Conservation (phyloP, 2,888 invertebrate species). For the Linyphia triangularis region DNA sequence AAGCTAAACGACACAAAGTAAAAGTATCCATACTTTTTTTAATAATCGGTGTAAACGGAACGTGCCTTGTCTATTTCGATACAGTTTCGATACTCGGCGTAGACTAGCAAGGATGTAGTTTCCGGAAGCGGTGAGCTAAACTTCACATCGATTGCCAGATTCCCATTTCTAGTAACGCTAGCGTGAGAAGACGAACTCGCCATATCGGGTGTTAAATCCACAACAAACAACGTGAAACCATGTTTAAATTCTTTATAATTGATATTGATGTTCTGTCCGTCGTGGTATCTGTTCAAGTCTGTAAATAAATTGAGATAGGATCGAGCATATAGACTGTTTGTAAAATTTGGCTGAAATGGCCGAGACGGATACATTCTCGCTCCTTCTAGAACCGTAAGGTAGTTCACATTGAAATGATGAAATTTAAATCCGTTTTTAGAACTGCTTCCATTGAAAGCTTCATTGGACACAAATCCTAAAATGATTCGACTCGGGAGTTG, state of each 20-base stretch:
- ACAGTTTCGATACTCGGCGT: constrained; percentile 5
- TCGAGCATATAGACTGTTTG: not conserved
- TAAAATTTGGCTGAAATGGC: constrained; percentile 7
- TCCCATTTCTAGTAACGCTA: not conserved
- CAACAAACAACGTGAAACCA: not conserved
- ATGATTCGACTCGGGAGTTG: constrained; percentile 14
- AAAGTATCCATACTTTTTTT: constrained; percentile 21
- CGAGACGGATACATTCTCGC: constrained; percentile 11
- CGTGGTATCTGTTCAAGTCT: constrained; percentile 5
- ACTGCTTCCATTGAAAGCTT: constrained; percentile 18
- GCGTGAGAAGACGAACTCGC: not conserved
- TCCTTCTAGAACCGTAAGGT: constrained; percentile 1
- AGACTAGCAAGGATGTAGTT: not conserved
- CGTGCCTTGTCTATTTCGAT: constrained; percentile 9
- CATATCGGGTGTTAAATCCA: constrained; percentile 26
- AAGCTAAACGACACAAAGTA: not conserved
- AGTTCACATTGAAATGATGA: constrained; percentile 21
- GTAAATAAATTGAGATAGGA: constrained; percentile 13
- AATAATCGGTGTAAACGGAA: not conserved
- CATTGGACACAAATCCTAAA: constrained; percentile 33
- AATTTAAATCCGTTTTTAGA: constrained; percentile 47
- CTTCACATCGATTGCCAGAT: constrained; percentile 21
- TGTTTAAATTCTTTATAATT: constrained; percentile 1
- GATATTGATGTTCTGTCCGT: constrained; percentile 9
- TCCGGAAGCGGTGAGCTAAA: not conserved